A percentile compares a stretch with the other conserved stretches of the same genome.
Evolutionary conservation across 1,140 invertebrate genomes (phyloP).

Genomic region (Zaprionus camerounensis): DNA sequence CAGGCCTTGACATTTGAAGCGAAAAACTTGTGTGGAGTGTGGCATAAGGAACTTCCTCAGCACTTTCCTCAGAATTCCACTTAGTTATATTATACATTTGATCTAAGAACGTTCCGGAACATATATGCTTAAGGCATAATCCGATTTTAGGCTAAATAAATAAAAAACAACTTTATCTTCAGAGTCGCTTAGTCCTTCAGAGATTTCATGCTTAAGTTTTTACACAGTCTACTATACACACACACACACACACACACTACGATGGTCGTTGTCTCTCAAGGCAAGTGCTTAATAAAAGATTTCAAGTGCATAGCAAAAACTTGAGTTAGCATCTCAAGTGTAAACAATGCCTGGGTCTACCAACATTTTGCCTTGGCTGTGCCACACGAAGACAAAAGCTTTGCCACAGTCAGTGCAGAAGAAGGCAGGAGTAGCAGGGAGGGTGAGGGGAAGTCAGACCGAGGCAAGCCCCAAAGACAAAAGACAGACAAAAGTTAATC

Average conservation of each 20-base stretch:
- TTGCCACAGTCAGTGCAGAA: background rate
- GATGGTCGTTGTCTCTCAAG: conserved; percentile 22
- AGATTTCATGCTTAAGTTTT: background rate
- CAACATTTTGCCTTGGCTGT: conserved; percentile 60
- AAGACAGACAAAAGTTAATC: conserved; percentile 66
- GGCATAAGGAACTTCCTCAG: background rate
- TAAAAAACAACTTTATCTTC: background rate
- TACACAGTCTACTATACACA: background rate
- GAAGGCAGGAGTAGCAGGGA: background rate
- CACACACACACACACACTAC: background rate
- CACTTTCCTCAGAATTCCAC: background rate
- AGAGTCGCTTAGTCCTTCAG: background rate
- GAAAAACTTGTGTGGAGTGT: background rate
- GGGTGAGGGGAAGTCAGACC: background rate
- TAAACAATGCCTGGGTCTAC: conserved; percentile 52
- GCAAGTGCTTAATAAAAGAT: conserved; percentile 54
- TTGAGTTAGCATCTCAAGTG: conserved; percentile 55
- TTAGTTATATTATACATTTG: background rate
- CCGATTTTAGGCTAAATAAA: background rate
- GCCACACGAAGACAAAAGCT: conserved; percentile 42
- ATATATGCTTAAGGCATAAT: background rate
- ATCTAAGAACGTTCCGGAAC: background rate
- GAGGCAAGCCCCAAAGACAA: conserved; percentile 22
- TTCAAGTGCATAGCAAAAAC: conserved; percentile 63
- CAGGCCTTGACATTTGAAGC: background rate